Percentiles rank a stretch among this genome's conserved stretches.
Conservation (phyloP, 1,140 invertebrate genomes). For the Aphelinus certus region DNA sequence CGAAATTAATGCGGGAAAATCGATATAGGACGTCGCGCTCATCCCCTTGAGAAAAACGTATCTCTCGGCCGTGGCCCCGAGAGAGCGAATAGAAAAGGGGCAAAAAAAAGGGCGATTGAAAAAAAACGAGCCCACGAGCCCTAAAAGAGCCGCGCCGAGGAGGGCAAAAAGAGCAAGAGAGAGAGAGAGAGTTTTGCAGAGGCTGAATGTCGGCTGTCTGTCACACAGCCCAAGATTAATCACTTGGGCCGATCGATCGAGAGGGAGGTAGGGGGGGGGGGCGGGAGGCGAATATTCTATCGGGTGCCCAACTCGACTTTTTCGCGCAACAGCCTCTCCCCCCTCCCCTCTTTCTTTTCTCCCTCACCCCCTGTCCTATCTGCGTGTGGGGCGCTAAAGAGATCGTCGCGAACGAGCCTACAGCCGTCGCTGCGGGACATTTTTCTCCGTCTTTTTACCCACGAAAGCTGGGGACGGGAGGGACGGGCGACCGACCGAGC, state of each 20-base stretch:
- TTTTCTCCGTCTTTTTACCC: background rate
- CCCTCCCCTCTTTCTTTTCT: conserved; percentile 4
- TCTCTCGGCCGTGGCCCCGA: too few species aligned
- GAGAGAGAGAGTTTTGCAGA: background rate
- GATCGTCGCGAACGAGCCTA: background rate
- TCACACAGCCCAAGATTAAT: conserved; percentile 30
- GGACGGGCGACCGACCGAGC: too few species aligned
- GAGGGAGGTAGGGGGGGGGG: too few species aligned
- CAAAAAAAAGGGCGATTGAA: conserved; percentile 2
- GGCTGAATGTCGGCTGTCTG: conserved; percentile 17
- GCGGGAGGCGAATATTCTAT: conserved; percentile 20
- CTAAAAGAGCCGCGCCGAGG: background rate
- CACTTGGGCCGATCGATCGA: conserved; percentile 22
- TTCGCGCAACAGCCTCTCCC: background rate
- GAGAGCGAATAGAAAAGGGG: background rate
- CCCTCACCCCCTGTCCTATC: background rate
- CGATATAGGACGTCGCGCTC: too few species aligned
- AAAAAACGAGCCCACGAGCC: background rate
- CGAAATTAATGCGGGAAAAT: too few species aligned
- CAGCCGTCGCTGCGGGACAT: background rate
- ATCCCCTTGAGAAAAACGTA: too few species aligned
- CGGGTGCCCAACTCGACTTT: conserved; percentile 3
- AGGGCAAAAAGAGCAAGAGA: background rate
- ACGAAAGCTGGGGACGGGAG: too few species aligned
- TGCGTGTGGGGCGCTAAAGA: background rate